Evolutionary conservation across 1,140 invertebrate genomes (phyloP).

Genomic region (Drosophila santomea): DNA sequence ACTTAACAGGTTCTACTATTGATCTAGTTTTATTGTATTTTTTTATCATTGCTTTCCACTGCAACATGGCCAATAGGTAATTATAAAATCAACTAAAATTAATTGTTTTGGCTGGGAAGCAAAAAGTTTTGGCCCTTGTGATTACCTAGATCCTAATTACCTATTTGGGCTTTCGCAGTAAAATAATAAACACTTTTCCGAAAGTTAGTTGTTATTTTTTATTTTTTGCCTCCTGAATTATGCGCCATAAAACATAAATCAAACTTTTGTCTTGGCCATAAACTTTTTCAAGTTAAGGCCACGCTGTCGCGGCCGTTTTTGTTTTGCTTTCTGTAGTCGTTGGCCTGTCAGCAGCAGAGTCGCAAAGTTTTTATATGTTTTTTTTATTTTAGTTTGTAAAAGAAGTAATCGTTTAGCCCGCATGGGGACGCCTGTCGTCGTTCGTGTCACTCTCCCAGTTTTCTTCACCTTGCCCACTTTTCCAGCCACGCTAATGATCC

Average conservation of each 20-base stretch:
- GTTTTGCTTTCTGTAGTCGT: neutral
- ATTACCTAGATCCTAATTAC: slow-evolving; percentile 32
- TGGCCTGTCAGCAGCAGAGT: slow-evolving; percentile 50
- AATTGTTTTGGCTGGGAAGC: slow-evolving; percentile 13
- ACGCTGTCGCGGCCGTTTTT: slow-evolving; percentile 8
- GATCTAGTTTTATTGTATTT: neutral
- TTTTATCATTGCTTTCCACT: neutral
- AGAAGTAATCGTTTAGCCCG: slow-evolving; percentile 47
- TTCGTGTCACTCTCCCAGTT: slow-evolving; percentile 40
- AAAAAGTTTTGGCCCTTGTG: slow-evolving; percentile 13
- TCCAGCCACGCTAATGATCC: slow-evolving; percentile 70
- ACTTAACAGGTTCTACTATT: neutral
- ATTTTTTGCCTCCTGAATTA: slow-evolving; percentile 24
- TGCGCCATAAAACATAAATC: slow-evolving; percentile 67
- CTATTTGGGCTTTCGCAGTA: slow-evolving; percentile 36
- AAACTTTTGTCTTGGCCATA: slow-evolving; percentile 60
- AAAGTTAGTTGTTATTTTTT: slow-evolving; percentile 45
- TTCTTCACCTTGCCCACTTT: neutral
- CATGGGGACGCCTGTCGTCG: slow-evolving; percentile 40
- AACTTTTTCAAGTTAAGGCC: slow-evolving; percentile 44
- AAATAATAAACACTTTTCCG: slow-evolving; percentile 73
- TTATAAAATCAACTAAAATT: slow-evolving; percentile 7
- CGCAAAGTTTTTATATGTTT: slow-evolving; percentile 50
- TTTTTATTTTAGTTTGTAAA: slow-evolving; percentile 43
- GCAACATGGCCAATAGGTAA: slow-evolving; percentile 16